A percentile compares a stretch with the other conserved stretches of the same genome.
phyloP scores from a whole-genome alignment of 1,140 invertebrate genomes.

The Leptinotarsa undecemlineata region DNA sequence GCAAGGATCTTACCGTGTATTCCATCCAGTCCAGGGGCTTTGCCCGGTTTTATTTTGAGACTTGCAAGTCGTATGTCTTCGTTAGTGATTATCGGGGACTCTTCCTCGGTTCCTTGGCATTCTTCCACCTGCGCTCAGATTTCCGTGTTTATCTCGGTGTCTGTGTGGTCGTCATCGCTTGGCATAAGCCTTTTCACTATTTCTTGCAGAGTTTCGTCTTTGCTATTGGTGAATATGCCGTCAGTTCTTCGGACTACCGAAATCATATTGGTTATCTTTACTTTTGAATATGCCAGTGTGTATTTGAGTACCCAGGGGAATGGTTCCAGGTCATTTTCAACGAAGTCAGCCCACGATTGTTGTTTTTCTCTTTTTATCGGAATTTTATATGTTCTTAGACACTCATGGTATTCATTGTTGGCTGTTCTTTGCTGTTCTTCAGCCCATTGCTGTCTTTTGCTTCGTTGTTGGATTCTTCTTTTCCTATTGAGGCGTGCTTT shows the following conservation, averaged over 20 bases:
- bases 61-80: not conserved
- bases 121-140: not conserved
- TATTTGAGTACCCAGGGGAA: no score
- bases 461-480: not conserved
- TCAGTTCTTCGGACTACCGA: not conserved
- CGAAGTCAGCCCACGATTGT: not conserved
- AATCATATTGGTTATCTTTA: not conserved
- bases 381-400: not conserved
- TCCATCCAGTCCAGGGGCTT: not conserved
- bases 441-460: not conserved
- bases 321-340: not conserved
- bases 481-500: not conserved
- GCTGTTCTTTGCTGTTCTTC: not conserved
- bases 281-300: not conserved
- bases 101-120: not conserved
- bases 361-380: not conserved
- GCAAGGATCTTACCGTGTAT: not conserved
- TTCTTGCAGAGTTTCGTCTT: not conserved
- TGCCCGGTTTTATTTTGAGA: not conserved
- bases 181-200: not conserved
- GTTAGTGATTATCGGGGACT: not conserved
- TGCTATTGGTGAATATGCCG: no score
- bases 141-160: not conserved
- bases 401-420: not conserved
- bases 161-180: not conserved